Conservation (phyloP, 1,140 invertebrate species). For the Drosophila serrata region DNA sequence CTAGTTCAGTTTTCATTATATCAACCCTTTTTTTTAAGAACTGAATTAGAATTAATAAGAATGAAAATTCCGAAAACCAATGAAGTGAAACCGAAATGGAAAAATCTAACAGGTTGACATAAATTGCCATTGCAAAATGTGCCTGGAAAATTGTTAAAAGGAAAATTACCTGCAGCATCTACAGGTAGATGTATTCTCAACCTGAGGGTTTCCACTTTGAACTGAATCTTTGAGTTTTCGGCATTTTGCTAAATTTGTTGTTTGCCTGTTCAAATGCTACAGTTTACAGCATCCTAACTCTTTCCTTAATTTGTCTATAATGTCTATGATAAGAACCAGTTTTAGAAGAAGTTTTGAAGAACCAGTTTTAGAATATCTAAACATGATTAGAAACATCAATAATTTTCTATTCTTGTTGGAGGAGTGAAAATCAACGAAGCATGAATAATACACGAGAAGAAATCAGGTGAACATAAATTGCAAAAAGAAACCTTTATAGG, state of each 20-base stretch:
- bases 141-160: fast-evolving
- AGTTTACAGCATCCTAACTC: constrained; percentile 17
- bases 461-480: background rate
- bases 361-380: background rate
- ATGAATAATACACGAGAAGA: background rate
- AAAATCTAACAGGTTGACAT: constrained; percentile 18
- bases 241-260: background rate
- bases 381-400: background rate
- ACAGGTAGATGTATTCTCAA: background rate
- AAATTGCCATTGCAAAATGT: background rate
- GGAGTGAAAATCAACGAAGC: background rate
- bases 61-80: constrained; percentile 1
- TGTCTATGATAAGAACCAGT: background rate
- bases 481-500: background rate
- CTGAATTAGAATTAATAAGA: background rate
- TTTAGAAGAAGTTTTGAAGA: background rate
- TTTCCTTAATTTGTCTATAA: background rate
- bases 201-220: background rate
- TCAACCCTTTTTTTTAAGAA: background rate
- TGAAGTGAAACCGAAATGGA: constrained; percentile 3
- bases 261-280: constrained; percentile 8
- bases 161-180: constrained; percentile 5
- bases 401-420: background rate
- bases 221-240: background rate
- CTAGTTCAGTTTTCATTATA: constrained; percentile 28